Percentiles rank a stretch among this genome's conserved stretches.
Conservation (phyloP, 2,113 vertebrate species). For the Ancistrus triradiatus region DNA sequence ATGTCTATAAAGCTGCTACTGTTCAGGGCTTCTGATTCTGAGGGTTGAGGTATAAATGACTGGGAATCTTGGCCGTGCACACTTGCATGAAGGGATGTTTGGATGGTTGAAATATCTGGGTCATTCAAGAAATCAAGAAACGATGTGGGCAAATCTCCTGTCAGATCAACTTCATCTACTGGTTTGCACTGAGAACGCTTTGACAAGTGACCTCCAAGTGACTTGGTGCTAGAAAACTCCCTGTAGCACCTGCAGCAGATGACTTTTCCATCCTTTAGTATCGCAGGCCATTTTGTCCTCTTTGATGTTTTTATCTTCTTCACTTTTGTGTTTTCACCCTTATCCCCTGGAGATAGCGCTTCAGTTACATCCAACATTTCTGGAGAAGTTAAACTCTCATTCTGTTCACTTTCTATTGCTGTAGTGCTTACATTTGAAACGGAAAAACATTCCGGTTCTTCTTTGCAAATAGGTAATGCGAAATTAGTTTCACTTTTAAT, state of each 20-base stretch:
- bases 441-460: conserved; percentile 33
- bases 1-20: conserved; percentile 44
- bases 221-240: conserved; percentile 94
- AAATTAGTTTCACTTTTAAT: conserved; percentile 29
- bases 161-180: conserved; percentile 87
- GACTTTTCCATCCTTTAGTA: conserved; percentile 95
- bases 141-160: conserved; percentile 82
- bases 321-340: conserved; percentile 70
- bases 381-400: conserved; percentile 25
- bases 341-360: conserved; percentile 21
- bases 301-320: conserved; percentile 81
- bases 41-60: conserved; percentile 17
- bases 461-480: conserved; percentile 29
- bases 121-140: conserved; percentile 92
- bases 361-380: conserved; percentile 37
- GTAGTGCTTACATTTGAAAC: conserved; percentile 9
- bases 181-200: conserved; percentile 94
- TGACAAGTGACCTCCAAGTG: conserved; percentile 93
- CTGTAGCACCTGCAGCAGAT: conserved; percentile 96
- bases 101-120: conserved; percentile 63
- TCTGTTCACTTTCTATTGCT: conserved; percentile 17
- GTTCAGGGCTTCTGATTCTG: conserved; percentile 36
- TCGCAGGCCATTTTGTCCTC: conserved; percentile 94
- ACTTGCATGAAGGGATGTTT: conserved; percentile 47
- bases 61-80: conserved; percentile 20